Evolutionary conservation across 1,140 invertebrate species (phyloP), one percentile per base, ranked within the genome.

Genomic region (Leptestheria dahalacensis): DNA sequence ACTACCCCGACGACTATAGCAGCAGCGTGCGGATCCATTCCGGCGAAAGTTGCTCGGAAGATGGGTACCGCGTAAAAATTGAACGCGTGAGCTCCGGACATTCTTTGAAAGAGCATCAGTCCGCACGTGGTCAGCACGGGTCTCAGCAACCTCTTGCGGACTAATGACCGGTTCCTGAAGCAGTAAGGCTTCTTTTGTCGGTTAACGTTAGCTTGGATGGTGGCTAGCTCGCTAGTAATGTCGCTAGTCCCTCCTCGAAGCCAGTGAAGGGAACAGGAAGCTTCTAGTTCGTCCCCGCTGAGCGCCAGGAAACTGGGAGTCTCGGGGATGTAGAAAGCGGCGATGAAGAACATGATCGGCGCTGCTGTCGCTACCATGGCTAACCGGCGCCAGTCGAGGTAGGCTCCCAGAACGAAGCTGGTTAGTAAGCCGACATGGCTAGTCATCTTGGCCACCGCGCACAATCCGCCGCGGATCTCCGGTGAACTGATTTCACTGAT

Each of bases 401-500:
- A 83, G 1, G 86, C 81, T 49, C 90, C 91, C 1, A 88, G 75
- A 9, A 82, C 79, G 72, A 88, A 91, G 3, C 84, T 83, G 26
- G 86, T 77, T 3, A 92, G 73, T 48, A 91, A 82, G 12, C 91
- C 91, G 28, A 89, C 77, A 66, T 89, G 86, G n/a, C 85, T 83
- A 25, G 67, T 69, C 55, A 79, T 65, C 73, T 93, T 92, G 48
- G 88, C 74, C 62, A 89, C 80, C 9, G 88, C 85, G 64, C 86
- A 89, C 21, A 93, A 75, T 62, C 85, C 83, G 1, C 90, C 91
- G 65, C 91, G 73, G 59, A 91, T 84, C 54, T 85, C 82, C 15
- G 88, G 84, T 33, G 88, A 82, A 12, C 89, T 85, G 65, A 91
- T 91, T 76, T 95, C 91, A 58, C 86, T 89, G 62, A 93, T 82